Evolutionary conservation across 30 jellyfish, hydroid and myxozoan genomes (phyloP), one percentile per base, ranked within the genome.

Genomic region (Rhopilema esculentum): DNA sequence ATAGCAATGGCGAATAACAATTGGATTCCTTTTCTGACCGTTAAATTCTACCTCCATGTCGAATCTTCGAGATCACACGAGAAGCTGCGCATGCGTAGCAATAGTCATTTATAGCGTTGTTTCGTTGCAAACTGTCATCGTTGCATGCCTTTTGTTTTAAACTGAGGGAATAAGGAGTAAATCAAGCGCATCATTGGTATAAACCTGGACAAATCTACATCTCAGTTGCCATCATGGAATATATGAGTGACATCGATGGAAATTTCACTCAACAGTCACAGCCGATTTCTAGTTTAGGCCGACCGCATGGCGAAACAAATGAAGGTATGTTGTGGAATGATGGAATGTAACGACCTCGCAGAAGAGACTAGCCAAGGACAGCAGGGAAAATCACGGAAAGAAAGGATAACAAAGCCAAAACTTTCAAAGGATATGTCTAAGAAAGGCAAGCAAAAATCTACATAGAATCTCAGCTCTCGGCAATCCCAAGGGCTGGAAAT

Each of bases 241-340:
- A 63, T 63, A 18, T 63, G 73, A 63, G 25, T 8, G 73, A 63
- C n/a, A 63, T 63, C 9, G 73, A 63, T 7, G 73, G n/a, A 63
- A 63, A 63, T 63, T 63, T 63, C 73, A 63, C n/a, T 8, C 73
- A 63, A 63, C 73, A 63, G 25, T 63, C 73, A 63, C 30, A 63
- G 20, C 73, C 9, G 8, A 63, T 63, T 8, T 63, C 73, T 4
- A 17, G 9, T 63, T 63, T 63, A 30, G 9, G 73, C 73, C 73
- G 73, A 63, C 20, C 73, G 4, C 73, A 63, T 63, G 73, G 9
- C 73, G 73, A 63, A 30, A 63, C 20, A 17, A 63, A 18, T 27
- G 73, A 17, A 4, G 21, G n/a, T n/a, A n/a, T n/a, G n/a, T n/a
- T n/a, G n/a, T n/a, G n/a, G n/a, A n/a, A n/a, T n/a, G n/a, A n/a